These are phyloP conservation scores for Trachops cirrhosus DNA, from an alignment of 2,797 vertebrate species.

Conservation along the genomic window DNA sequence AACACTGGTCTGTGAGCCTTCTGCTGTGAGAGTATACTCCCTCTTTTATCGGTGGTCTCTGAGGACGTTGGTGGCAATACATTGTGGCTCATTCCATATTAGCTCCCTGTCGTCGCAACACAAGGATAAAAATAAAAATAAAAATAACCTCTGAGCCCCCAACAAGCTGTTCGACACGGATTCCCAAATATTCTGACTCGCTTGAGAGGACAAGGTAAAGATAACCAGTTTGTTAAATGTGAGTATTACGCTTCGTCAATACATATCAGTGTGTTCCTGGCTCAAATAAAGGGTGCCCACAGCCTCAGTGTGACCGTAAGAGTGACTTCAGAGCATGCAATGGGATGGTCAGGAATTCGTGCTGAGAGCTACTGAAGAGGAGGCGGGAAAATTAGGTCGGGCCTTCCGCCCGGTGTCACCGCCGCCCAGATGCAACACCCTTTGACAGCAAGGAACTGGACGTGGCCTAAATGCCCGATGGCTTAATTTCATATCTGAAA, in stretches of 20 bases:
- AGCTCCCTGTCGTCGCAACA: not conserved
- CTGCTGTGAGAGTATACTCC: not conserved
- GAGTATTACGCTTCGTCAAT: not conserved
- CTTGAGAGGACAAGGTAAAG: not conserved
- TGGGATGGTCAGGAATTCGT: not conserved
- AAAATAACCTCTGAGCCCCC: not conserved
- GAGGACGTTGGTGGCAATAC: not conserved
- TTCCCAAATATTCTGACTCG: not conserved
- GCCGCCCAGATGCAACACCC: rapidly evolving
- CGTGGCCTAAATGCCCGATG: not conserved
- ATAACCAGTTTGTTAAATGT: not conserved
- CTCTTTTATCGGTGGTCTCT: not conserved
- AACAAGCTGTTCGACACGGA: not conserved
- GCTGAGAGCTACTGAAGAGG: not conserved
- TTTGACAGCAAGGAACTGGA: not conserved
- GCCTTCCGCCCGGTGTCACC: not conserved
- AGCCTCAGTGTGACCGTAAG: not conserved
- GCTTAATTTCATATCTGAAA: not conserved
- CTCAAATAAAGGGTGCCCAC: not conserved
- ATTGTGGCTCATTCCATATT: not conserved
- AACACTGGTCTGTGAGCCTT: not conserved
- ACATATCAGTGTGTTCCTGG: not conserved
- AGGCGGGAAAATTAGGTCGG: not conserved
- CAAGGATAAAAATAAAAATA: not conserved
- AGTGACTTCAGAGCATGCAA: not conserved